Base-by-base conservation (phyloP, 1,140 invertebrate species). In the Batillaria attramentaria region DNA sequence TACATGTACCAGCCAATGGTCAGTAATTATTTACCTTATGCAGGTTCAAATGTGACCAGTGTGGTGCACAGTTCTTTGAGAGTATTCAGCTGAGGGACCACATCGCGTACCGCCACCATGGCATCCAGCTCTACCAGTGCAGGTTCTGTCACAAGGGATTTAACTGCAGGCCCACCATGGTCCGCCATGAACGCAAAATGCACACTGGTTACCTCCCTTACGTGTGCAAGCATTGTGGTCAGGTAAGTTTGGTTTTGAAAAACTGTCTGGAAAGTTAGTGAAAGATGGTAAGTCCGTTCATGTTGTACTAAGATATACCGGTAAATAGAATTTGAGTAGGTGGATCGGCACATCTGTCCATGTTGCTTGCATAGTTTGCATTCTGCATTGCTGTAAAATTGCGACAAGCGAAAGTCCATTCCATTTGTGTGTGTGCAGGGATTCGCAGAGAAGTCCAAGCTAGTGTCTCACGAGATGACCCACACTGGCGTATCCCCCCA, bases 241-340 rank as follows among this genome's bases (percentile, higher is more conserved):
- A 95, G 65, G 77, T 72, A 57, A 72, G 54, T 28, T 20, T 1
- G 16, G n/a, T n/a, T n/a, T n/a, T n/a, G n/a, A n/a, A n/a, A 54
- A 54, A 16, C n/a, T 54, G 16, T 18, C 46, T 54, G 1, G 2
- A n/a, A 54, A 2, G 46, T 16, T n/a, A 54, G 46, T 16, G 46
- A n/a, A 54, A 2, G 46, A 54, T 54, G 46, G n/a, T n/a, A n/a
- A n/a, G n/a, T n/a, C n/a, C n/a, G n/a, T n/a, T n/a, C n/a, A 54
- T 54, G 16, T 54, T 54, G 46, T 54, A 18, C 46, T 54, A 18
- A n/a, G 1, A 18, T 54, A 1, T 54, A 18, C 46, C 46, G 16
- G 46, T 54, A n/a, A 54, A 54, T n/a, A 54, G n/a, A n/a, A 54
- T 54, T n/a, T n/a, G n/a, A n/a, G n/a, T n/a, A n/a, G n/a, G n/a